Evolutionary conservation across 2,888 invertebrate species (phyloP).

Genomic region (Caenorhabditis afra): DNA sequence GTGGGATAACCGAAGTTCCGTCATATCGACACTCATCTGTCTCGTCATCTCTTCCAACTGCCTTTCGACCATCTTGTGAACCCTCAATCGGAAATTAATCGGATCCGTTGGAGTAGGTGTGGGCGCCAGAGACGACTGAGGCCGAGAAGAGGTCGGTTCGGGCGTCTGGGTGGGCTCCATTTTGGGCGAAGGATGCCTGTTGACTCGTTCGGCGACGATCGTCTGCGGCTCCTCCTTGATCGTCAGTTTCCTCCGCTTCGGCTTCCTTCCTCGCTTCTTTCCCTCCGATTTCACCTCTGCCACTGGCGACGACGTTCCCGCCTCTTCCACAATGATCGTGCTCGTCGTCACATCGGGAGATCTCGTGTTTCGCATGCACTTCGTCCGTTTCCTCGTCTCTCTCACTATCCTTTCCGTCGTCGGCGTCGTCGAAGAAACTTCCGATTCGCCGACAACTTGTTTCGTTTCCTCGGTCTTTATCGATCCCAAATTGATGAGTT

Average conservation of each 20-base stretch:
- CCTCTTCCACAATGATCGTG: constrained; percentile 30
- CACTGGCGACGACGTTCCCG: constrained; percentile 18
- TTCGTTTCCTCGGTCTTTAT: constrained; percentile 27
- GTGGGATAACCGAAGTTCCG: constrained; percentile 18
- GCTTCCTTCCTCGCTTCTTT: constrained; percentile 15
- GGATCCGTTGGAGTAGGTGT: neutral
- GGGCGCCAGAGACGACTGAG: neutral
- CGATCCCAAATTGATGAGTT: constrained; percentile 33
- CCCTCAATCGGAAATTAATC: constrained; percentile 41
- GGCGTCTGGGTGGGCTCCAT: neutral
- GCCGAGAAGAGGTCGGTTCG: constrained; percentile 20
- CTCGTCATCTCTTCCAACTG: constrained; percentile 30
- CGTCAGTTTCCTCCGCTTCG: no score
- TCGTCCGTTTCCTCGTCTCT: constrained; percentile 17
- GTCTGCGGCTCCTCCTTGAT: no score
- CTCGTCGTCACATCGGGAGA: constrained; percentile 51
- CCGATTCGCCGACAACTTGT: constrained; percentile 32
- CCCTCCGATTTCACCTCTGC: constrained; percentile 9
- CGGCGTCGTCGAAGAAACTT: constrained; percentile 44
- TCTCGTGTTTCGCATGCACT: constrained; percentile 19
- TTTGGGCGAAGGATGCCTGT: neutral
- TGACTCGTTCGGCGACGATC: constrained; percentile 3
- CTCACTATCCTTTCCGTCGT: constrained; percentile 23
- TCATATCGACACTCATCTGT: constrained; percentile 33
- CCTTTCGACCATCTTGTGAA: constrained; percentile 37